A percentile compares a stretch with the other conserved stretches of the same genome.
These are phyloP conservation scores for Danio rerio DNA, from an alignment of 2,113 vertebrate species.

Conservation along the genomic window GRCz12tu NC_133198.1:30355501-30356000, in stretches of 20 bases:
- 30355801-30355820: background rate
- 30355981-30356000: too few relatives aligned
- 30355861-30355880: background rate
- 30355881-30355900: background rate
- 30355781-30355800: conserved; percentile 26
- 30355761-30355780: conserved; percentile 38
- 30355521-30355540: conserved; percentile 73
- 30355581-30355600: conserved; percentile 73
- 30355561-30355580: conserved; percentile 69
- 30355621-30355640: conserved; percentile 68
- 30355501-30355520: conserved; percentile 66
- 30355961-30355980: background rate
- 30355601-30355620: conserved; percentile 75
- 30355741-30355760: conserved; percentile 45
- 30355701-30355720: conserved; percentile 66
- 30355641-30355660: conserved; percentile 75
- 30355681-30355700: conserved; percentile 60
- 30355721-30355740: conserved; percentile 18
- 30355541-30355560: conserved; percentile 72
- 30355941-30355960: too few relatives aligned
- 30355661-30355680: conserved; percentile 66
- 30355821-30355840: background rate
- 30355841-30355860: background rate
- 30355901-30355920: background rate
- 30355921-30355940: background rate